Evolutionary conservation across 2,888 invertebrate genomes (phyloP).

Genomic region (Drosophila anomelani): DNA sequence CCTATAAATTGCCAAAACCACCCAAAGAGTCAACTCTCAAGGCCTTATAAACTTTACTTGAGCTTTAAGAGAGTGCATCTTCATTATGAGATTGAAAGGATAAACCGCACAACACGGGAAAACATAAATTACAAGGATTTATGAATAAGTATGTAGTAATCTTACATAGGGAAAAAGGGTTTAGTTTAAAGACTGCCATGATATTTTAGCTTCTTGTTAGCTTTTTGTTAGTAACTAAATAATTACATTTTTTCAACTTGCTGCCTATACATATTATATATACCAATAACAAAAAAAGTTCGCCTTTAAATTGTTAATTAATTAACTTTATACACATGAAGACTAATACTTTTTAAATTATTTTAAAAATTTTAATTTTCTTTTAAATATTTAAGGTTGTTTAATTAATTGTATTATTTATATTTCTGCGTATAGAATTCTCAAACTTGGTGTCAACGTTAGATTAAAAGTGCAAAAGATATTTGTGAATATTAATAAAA

Average conservation of each 20-base stretch:
- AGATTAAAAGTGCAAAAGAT: no score
- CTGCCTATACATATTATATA: not conserved
- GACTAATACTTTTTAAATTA: no score
- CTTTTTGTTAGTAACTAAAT: not conserved
- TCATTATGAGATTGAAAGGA: not conserved
- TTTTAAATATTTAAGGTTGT: no score
- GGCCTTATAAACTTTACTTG: not conserved
- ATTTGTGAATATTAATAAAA: no score
- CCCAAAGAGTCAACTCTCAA: not conserved
- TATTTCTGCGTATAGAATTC: no score
- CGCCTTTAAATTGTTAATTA: not conserved
- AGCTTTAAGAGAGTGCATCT: not conserved
- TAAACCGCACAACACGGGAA: not conserved
- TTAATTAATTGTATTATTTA: no score
- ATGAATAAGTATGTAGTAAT: not conserved
- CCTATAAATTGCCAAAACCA: not conserved
- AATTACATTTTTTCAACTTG: not conserved
- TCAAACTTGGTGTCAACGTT: no score
- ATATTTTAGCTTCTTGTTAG: not conserved
- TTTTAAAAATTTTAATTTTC: no score
- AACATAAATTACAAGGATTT: not conserved
- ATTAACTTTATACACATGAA: not conserved
- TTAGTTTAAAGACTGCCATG: not conserved
- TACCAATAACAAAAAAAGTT: not conserved
- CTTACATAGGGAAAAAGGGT: not conserved